phyloP scores from a whole-genome alignment of 2,113 vertebrate genomes.

The Trinectes maculatus region DNA sequence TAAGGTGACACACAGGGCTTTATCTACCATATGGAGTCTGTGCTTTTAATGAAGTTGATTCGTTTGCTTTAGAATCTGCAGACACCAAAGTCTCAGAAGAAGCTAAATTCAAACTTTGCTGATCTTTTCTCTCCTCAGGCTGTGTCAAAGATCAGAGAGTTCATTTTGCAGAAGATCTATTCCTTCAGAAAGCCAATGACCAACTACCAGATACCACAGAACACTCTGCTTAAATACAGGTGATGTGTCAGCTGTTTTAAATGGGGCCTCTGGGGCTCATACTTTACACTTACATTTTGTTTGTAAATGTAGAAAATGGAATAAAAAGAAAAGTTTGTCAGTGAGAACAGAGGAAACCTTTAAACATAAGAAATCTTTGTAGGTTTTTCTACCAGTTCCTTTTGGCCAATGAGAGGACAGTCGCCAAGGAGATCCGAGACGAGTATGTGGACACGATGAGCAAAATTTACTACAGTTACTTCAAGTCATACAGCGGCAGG shows the following conservation, averaged over 20 bases:
- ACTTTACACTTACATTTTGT: no score
- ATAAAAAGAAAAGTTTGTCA: no score
- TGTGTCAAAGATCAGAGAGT: slow-evolving; percentile 92
- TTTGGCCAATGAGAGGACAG: slow-evolving; percentile 88
- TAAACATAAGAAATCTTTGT: no score
- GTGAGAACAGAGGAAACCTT: no score
- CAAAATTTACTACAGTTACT: slow-evolving; percentile 94
- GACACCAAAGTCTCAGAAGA: no score
- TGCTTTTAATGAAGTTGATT: no score
- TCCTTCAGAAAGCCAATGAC: slow-evolving; percentile 97
- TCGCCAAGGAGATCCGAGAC: slow-evolving; percentile 91
- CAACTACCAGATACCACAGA: slow-evolving; percentile 96
- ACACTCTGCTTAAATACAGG: slow-evolving; percentile 92
- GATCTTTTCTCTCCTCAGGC: slow-evolving; percentile 75
- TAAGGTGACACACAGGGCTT: slow-evolving; percentile 83
- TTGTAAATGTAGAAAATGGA: no score
- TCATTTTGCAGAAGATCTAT: slow-evolving; percentile 93
- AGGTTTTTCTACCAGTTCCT: slow-evolving; percentile 96
- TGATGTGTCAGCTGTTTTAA: no score
- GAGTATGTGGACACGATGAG: slow-evolving; percentile 95
- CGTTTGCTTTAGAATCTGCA: no score
- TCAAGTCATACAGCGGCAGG: slow-evolving; percentile 90
- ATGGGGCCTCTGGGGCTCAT: no score
- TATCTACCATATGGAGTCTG: no score
- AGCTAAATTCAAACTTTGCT: neutral